Percentiles rank a stretch among this genome's conserved stretches.
Evolutionary conservation across 2,113 vertebrate species (phyloP).

Genomic region (Bombycilla garrulus): DNA sequence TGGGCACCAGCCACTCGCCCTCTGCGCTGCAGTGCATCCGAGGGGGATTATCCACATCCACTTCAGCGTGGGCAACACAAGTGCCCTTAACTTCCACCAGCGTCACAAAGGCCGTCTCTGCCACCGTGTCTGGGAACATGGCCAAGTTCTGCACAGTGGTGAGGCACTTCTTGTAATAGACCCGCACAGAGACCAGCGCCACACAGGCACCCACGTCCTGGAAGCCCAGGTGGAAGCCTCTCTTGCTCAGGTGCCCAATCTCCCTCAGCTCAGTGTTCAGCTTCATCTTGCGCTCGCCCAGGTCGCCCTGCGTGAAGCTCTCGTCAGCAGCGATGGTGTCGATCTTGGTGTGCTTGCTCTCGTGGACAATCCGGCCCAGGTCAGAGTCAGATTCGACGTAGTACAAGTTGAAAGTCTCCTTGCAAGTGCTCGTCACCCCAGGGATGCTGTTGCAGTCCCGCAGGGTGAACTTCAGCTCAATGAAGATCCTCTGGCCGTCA

Average conservation of each 20-base stretch:
- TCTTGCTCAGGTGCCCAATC: conserved; percentile 90
- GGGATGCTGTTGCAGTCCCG: conserved; percentile 98
- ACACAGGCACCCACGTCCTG: conserved; percentile 96
- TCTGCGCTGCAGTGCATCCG: conserved; percentile 97
- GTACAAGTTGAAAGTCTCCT: conserved; percentile 97
- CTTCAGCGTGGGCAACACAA: conserved; percentile 89
- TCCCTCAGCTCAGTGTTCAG: conserved; percentile 96
- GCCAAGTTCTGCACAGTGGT: conserved; percentile 89
- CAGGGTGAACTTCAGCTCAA: conserved; percentile 96
- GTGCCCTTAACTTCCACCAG: conserved; percentile 91
- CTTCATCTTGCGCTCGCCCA: conserved; percentile 97
- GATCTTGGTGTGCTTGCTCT: conserved; percentile 88
- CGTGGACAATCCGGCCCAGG: conserved; percentile 73
- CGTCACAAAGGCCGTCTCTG: conserved; percentile 88
- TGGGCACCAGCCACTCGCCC: conserved; percentile 94
- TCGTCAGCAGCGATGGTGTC: conserved; percentile 96
- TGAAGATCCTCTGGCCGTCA: conserved; percentile 90
- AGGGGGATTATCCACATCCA: conserved; percentile 87
- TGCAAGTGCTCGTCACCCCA: conserved; percentile 89
- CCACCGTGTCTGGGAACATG: conserved; percentile 89
- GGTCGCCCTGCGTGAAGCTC: conserved; percentile 96
- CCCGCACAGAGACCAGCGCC: conserved; percentile 90
- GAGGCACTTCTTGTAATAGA: conserved; percentile 94
- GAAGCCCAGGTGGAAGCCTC: conserved; percentile 94
- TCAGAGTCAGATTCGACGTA: conserved; percentile 87